Evolutionary conservation across 1,140 invertebrate genomes (phyloP), one percentile per base, ranked within the genome.

Genomic region (Bombus waltoni): DNA sequence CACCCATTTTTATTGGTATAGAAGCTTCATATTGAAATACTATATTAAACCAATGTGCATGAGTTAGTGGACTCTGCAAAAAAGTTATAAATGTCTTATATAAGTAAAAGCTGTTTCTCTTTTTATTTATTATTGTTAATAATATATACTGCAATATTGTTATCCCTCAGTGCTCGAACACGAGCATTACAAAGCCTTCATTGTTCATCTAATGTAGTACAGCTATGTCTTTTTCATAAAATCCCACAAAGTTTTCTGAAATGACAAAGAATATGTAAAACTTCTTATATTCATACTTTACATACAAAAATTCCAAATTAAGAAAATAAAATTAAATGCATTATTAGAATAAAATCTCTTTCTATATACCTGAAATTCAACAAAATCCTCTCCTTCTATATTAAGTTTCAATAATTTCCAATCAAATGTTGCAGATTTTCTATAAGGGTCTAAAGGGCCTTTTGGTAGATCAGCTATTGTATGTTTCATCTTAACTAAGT

Each of bases 211-310:
- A 98, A 93, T 11, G 96, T 95, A 22, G 95, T 95, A 13, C 96
- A 94, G 6, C 93, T 92, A 40, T 95, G 91, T 88, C n/a, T 95
- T 97, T 94, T 98, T 97, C 59, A 99, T 93, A 9, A 96, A 97
- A 42, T 97, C 96, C 97, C 97, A 99, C 86, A 99, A 95, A 93
- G 97, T 97, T 91, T 97, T 96, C 98, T 99, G 93, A 62, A 96
- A 95, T 85, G 90, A 93, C 82, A 53, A 71, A 10, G 59, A 15
- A 59, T 3, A 47, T 75, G 22, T 81, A 1, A 62, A 35, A 68
- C 28, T 68, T 15, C 47, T 25, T 35, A n/a, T 25, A 66, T 47
- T 6, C 35, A 53, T 53, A 22, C 18, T 18, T 13, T 28, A 25
- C 70, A 73, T 38, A 71, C 35, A 6, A 40, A 73, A n/a, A 38